phyloP scores from a whole-genome alignment of 2,113 vertebrate species.

The Eira barbara region DNA sequence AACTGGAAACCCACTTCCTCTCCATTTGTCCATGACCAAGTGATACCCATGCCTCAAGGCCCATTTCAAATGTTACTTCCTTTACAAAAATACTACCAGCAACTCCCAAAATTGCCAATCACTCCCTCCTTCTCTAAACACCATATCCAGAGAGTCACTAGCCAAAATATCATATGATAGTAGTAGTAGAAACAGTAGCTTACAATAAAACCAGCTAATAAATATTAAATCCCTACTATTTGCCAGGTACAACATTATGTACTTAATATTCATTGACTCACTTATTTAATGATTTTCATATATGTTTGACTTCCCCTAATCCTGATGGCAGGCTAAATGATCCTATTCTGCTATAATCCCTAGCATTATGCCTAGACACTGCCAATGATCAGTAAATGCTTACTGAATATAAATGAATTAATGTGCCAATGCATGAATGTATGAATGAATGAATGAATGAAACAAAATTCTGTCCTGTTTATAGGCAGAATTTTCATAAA shows the following conservation, averaged over 20 bases:
- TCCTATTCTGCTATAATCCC: background rate
- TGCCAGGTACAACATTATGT: background rate
- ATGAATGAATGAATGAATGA: background rate
- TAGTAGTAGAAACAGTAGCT: background rate
- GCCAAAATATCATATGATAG: background rate
- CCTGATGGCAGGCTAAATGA: background rate
- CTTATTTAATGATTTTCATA: slow-evolving; percentile 16
- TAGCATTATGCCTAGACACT: background rate
- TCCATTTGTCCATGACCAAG: background rate
- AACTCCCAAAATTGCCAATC: background rate
- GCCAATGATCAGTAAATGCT: background rate
- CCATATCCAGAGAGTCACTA: background rate
- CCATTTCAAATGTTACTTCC: background rate
- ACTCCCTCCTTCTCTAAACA: background rate
- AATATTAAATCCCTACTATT: background rate
- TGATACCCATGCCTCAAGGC: background rate
- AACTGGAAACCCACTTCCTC: background rate
- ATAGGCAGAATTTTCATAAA: background rate
- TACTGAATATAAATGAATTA: background rate
- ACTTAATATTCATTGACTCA: background rate
- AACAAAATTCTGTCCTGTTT: background rate
- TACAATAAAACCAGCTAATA: background rate
- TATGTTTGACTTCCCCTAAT: background rate
- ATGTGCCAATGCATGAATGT: background rate
- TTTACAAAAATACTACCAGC: background rate